A percentile compares a stretch with the other conserved stretches of the same genome.
Conservation (phyloP, 2,113 vertebrate species). For the Polyodon spathula region DNA sequence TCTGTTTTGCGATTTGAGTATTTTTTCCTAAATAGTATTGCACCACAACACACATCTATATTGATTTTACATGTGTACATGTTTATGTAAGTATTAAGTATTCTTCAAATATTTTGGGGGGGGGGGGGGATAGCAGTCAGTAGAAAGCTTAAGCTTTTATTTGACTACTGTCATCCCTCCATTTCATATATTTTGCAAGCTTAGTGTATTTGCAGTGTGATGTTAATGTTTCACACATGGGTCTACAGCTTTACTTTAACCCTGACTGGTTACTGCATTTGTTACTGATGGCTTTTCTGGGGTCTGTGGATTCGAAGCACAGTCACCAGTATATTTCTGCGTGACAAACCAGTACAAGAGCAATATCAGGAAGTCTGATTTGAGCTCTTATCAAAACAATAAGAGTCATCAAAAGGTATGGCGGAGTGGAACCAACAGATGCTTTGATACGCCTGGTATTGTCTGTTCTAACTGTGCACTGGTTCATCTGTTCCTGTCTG, state of each 20-base stretch:
- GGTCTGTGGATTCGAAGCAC: not conserved
- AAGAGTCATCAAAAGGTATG: constrained; percentile 25
- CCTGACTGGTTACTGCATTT: no score
- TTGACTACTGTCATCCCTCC: not conserved
- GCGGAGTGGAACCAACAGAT: constrained; percentile 32
- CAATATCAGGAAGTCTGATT: constrained; percentile 31
- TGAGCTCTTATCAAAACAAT: constrained; percentile 41
- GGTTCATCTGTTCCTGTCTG: constrained; percentile 53
- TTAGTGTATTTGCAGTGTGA: not conserved
- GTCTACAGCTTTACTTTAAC: not conserved
- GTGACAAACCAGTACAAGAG: constrained; percentile 24
- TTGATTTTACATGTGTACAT: not conserved
- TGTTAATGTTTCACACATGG: no score
- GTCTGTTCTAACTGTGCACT: constrained; percentile 52
- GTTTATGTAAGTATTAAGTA: not conserved
- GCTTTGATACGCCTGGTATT: constrained; percentile 49
- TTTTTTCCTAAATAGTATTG: no score
- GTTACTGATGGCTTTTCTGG: no score
- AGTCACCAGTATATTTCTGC: not conserved
- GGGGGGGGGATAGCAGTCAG: no score
- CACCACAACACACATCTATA: no score
- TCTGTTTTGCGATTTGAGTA: no score
- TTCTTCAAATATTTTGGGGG: not conserved
- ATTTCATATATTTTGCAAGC: not conserved
- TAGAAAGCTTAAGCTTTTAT: no score